Conservation (phyloP, 1,140 invertebrate species). For the Lepidurus arcticus region DNA sequence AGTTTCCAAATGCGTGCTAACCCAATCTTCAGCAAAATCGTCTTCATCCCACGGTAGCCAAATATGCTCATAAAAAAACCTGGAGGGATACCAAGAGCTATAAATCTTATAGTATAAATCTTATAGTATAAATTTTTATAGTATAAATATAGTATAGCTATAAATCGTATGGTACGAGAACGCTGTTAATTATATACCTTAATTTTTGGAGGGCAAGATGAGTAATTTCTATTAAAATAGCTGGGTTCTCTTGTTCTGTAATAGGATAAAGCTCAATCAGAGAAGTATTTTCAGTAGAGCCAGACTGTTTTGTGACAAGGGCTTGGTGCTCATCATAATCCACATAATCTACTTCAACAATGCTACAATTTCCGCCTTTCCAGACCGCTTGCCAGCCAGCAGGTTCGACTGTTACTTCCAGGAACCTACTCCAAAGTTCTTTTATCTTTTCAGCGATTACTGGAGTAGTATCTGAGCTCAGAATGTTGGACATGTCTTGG, state of each 20-base stretch:
- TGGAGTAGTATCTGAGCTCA: background rate
- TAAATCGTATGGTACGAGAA: background rate
- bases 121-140: too few species aligned
- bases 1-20: constrained; percentile 25
- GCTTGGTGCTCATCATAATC: constrained; percentile 29
- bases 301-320: constrained; percentile 19
- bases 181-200: background rate
- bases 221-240: constrained; percentile 27
- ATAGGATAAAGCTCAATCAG: constrained; percentile 26
- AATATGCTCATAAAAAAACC: constrained; percentile 33
- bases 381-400: constrained; percentile 33
- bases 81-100: background rate
- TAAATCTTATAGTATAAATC: too few species aligned
- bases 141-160: too few species aligned
- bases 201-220: constrained; percentile 30
- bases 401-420: constrained; percentile 29
- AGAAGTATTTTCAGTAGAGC: background rate
- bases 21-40: constrained; percentile 26
- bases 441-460: background rate
- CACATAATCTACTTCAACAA: constrained; percentile 27
- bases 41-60: constrained; percentile 31
- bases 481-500: background rate
- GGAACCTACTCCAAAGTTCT: background rate
- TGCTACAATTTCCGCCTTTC: constrained; percentile 12
- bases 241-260: constrained; percentile 28